phyloP scores from a whole-genome alignment of 1,140 invertebrate genomes.

The Lutraria rhynchaena region DNA sequence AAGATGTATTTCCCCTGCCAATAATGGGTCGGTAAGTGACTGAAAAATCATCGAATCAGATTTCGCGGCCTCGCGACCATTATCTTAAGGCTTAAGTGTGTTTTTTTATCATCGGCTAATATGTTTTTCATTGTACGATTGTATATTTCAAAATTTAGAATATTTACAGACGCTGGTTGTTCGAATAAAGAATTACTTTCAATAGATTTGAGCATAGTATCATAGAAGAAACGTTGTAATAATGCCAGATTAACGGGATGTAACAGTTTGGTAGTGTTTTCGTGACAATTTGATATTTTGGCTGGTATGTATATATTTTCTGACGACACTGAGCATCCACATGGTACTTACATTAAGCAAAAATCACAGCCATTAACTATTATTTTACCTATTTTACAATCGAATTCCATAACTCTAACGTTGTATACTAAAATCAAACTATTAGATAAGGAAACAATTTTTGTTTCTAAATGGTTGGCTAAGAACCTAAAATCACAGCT shows the following conservation, averaged over 20 bases:
- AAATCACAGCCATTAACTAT: too few species aligned
- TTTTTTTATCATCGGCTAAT: slow-evolving; percentile 24
- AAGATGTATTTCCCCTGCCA: not conserved
- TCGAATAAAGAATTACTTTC: slow-evolving; percentile 36
- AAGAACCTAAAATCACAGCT: too few species aligned
- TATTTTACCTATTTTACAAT: too few species aligned
- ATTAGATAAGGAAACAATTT: too few species aligned
- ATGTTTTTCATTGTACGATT: slow-evolving; percentile 34
- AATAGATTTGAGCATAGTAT: slow-evolving; percentile 8
- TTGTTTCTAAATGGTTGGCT: too few species aligned
- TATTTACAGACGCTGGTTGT: slow-evolving; percentile 19
- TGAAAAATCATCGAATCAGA: not conserved
- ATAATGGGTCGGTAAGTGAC: slow-evolving; percentile 21
- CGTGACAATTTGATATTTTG: slow-evolving; percentile 10
- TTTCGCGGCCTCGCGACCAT: slow-evolving; percentile 10
- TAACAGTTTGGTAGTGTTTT: slow-evolving; percentile 11
- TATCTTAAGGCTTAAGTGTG: slow-evolving; percentile 18
- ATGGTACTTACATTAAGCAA: not conserved
- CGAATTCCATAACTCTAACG: too few species aligned
- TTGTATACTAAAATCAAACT: too few species aligned
- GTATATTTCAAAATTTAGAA: slow-evolving; percentile 27
- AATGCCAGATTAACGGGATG: slow-evolving; percentile 22
- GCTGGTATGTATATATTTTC: not conserved
- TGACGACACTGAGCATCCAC: slow-evolving; percentile 4
- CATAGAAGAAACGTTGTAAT: slow-evolving; percentile 27